phyloP scores from a whole-genome alignment of 2,797 vertebrate genomes.

The Carcharodon carcharias region DNA sequence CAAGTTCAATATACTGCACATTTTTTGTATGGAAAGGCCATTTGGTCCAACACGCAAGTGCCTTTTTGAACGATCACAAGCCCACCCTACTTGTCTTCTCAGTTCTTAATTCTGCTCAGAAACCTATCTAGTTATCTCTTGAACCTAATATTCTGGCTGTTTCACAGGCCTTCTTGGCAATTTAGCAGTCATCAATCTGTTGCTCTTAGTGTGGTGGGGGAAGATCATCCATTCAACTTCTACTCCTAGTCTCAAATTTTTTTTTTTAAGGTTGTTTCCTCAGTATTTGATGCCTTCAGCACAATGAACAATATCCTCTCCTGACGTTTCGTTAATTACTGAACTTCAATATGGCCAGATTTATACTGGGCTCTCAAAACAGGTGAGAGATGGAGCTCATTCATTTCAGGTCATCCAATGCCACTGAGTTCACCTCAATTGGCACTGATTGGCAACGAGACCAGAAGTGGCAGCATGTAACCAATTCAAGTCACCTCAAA shows the following conservation, averaged over 20 bases:
- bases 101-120: background rate
- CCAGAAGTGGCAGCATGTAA: background rate
- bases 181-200: background rate
- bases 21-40: background rate
- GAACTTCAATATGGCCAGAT: background rate
- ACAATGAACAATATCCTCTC: background rate
- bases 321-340: background rate
- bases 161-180: background rate
- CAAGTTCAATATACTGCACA: background rate
- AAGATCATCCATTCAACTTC: background rate
- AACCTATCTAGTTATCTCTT: background rate
- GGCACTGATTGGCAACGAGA: background rate
- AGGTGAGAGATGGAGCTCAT: background rate
- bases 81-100: background rate
- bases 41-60: background rate
- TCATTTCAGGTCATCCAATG: background rate
- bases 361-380: background rate
- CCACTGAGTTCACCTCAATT: background rate
- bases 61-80: background rate
- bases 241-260: background rate
- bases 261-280: background rate
- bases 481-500: background rate
- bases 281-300: background rate
- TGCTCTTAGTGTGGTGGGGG: background rate
- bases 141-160: background rate